Base-by-base conservation (phyloP, 2,113 vertebrate species). In the Dasyurus viverrinus region DNA sequence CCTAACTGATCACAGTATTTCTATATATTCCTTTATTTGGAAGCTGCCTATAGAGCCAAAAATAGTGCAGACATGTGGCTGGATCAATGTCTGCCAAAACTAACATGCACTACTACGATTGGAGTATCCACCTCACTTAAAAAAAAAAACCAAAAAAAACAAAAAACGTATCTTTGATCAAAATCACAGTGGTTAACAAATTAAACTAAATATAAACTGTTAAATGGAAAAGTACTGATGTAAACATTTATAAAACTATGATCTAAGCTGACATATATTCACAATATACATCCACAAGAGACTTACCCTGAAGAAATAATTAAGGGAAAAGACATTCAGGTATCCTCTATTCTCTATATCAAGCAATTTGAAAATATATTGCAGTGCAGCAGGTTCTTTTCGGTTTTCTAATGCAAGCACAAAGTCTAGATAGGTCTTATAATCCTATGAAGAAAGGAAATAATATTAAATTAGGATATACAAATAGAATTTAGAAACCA, bases 261-360 rank as follows among this genome's bases (percentile, higher is more conserved):
- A 42, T 84, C n/a, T 84, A 84, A n/a, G n/a, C 68, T 42, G 68
- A 84, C 68, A n/a, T 84, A n/a, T 22, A 22, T 42, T 84, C 68
- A 98, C 96, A 46, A 92, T 76, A 94, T 94, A 97, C 98, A 97
- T 95, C 92, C 68, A 96, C 60, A 97, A 98, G 94, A 96, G 95
- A 98, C 99, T 98, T 99, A 99, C 99, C 99, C 99, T 99, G 98
- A 99, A 99, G 98, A 99, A 99, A 98, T 99, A 99, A 98, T 99
- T 99, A 97, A 99, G 99, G 89, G 99, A 99, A 98, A 99, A 99
- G 96, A 99, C 99, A 96, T 99, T 99, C 97, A 99, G 99, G 98
- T 99, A 99, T 96, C 99, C 99, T 98, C 98, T 99, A 98, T 99
- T 99, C 98, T 99, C 99, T 98, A 99, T 99, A 98, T 99, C 99